Percentiles rank a stretch among this genome's conserved stretches.
These are phyloP conservation scores for Leptodactylus fuscus DNA, from an alignment of 2,113 vertebrate genomes.

Conservation along the genomic window DNA sequence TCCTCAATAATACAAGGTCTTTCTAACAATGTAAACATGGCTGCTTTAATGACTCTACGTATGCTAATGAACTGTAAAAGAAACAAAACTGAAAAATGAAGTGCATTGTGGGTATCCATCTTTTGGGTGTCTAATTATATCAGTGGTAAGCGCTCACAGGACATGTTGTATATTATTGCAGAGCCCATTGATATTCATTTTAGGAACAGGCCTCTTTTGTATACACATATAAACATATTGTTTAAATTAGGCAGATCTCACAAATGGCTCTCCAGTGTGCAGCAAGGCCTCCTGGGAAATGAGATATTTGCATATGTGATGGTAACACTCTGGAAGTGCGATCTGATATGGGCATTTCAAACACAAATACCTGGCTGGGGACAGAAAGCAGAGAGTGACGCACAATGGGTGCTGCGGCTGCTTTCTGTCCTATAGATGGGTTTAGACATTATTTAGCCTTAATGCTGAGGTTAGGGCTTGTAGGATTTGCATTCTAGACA, in stretches of 20 bases:
- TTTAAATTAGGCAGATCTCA: constrained; percentile 50
- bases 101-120: constrained; percentile 38
- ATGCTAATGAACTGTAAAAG: constrained; percentile 27
- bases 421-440: constrained; percentile 23
- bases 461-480: constrained; percentile 1
- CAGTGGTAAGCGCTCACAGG: constrained; percentile 6
- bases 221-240: constrained; percentile 44
- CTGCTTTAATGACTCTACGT: neutral
- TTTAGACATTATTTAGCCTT: constrained; percentile 41
- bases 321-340: constrained; percentile 39
- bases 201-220: constrained; percentile 46
- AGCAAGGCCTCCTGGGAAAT: constrained; percentile 38
- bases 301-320: constrained; percentile 51
- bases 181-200: constrained; percentile 14
- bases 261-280: constrained; percentile 40
- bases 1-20: too few relatives aligned
- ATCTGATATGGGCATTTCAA: constrained; percentile 49
- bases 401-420: constrained; percentile 18
- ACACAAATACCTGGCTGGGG: constrained; percentile 19
- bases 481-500: constrained; percentile 30
- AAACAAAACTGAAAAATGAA: constrained; percentile 32
- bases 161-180: constrained; percentile 53
- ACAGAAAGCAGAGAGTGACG: constrained; percentile 43
- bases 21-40: neutral
- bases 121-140: constrained; percentile 26